Conservation (phyloP, 2,113 vertebrate species). For the Alaudala cheleensis region DNA sequence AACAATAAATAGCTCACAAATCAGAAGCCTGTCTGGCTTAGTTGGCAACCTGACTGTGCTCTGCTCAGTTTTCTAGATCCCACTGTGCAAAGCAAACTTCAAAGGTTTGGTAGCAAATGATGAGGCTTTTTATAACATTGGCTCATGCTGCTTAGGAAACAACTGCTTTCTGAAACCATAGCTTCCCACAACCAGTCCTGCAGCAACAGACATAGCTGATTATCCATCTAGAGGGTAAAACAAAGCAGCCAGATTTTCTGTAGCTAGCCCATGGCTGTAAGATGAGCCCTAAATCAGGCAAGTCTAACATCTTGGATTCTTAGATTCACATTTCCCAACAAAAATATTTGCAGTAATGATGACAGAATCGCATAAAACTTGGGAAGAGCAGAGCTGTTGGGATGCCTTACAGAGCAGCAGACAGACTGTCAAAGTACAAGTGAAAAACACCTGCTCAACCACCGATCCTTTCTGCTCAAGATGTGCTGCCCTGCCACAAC, state of each 20-base stretch:
- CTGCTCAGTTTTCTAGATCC: neutral
- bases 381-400: neutral
- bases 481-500: neutral
- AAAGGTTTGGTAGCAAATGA: neutral
- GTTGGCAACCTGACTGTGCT: neutral
- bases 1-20: neutral
- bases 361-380: neutral
- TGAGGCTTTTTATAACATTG: neutral
- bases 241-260: neutral
- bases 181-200: neutral
- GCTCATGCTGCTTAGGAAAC: neutral
- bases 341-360: neutral
- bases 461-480: neutral
- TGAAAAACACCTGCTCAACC: neutral
- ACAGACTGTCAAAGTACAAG: neutral
- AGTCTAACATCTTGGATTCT: neutral
- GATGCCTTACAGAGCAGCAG: neutral
- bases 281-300: neutral
- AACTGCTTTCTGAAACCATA: neutral
- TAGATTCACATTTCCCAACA: neutral
- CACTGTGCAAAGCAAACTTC: neutral
- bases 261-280: neutral
- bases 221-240: neutral
- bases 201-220: neutral
- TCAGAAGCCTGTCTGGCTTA: neutral